Evolutionary conservation across 2,797 vertebrate species (phyloP).

Genomic region (Cheirogaleus major): DNA sequence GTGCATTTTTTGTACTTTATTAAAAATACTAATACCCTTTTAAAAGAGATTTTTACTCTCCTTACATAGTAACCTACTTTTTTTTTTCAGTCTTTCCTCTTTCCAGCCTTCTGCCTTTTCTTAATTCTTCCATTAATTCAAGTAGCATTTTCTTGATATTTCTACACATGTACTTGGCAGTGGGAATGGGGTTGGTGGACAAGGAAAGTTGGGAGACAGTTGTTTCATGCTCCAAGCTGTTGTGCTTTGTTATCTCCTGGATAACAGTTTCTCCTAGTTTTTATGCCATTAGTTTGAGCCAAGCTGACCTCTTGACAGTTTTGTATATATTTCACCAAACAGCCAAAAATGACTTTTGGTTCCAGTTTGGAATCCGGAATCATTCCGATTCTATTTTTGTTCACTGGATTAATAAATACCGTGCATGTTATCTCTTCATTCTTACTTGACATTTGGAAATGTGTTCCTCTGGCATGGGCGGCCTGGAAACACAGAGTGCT

Average conservation of each 20-base stretch:
- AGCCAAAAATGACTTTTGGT: conserved; percentile 3
- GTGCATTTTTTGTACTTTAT: not conserved
- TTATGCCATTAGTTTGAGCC: not conserved
- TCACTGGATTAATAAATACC: not conserved
- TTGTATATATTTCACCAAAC: not conserved
- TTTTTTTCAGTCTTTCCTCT: not conserved
- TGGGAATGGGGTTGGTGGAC: fast-evolving
- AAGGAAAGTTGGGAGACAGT: not conserved
- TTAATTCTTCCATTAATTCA: not conserved
- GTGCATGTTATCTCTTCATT: not conserved
- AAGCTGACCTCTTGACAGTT: not conserved
- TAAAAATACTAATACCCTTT: not conserved
- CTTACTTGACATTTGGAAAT: not conserved
- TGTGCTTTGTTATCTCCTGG: not conserved
- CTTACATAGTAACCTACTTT: not conserved
- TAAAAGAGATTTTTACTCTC: not conserved
- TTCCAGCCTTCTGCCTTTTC: not conserved
- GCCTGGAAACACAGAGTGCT: not conserved
- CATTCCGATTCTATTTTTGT: not conserved
- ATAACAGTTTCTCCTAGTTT: not conserved
- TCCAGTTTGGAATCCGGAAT: conserved; percentile 45
- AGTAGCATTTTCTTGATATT: not conserved
- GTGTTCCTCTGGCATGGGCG: not conserved
- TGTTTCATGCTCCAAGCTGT: not conserved
- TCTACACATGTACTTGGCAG: not conserved